Conservation (phyloP, 92 coral and sea anemone genomes). For the Phymanthus crucifer region DNA sequence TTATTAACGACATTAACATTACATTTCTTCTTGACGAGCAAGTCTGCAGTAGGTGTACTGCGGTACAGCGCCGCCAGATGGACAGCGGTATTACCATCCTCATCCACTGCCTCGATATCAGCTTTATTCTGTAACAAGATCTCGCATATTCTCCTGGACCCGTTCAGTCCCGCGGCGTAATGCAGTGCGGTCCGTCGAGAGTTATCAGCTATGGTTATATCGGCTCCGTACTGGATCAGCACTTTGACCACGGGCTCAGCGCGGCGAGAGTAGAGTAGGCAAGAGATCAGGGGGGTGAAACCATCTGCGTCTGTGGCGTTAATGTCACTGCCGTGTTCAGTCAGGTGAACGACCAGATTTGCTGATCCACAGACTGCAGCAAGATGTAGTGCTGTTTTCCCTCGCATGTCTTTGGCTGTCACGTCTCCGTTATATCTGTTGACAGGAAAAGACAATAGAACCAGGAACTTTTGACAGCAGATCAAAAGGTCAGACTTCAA, state of each 20-base stretch:
- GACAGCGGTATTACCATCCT: conserved; percentile 63
- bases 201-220: conserved; percentile 35
- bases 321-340: conserved; percentile 45
- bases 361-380: conserved; percentile 65
- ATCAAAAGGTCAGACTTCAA: too few relatives aligned
- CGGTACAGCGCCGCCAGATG: conserved; percentile 77
- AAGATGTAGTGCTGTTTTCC: conserved; percentile 71
- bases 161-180: conserved; percentile 73
- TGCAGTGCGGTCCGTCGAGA: conserved; percentile 65
- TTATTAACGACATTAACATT: conserved; percentile 55
- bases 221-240: conserved; percentile 58
- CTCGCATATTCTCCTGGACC: conserved; percentile 62
- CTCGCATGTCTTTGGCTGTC: conserved; percentile 50
- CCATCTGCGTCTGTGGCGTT: conserved; percentile 68
- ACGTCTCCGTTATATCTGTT: conserved; percentile 58
- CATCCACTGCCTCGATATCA: conserved; percentile 51
- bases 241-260: conserved; percentile 52
- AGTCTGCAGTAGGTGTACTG: conserved; percentile 66
- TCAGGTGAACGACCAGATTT: conserved; percentile 56
- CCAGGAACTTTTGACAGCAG: too few relatives aligned
- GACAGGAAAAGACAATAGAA: background rate
- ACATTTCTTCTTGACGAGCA: conserved; percentile 57
- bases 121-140: conserved; percentile 61
- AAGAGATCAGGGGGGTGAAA: conserved; percentile 65
- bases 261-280: conserved; percentile 58